These are phyloP conservation scores for Leptopilina clavipes DNA, from an alignment of 1,140 invertebrate species.

Conservation along the genomic window DNA sequence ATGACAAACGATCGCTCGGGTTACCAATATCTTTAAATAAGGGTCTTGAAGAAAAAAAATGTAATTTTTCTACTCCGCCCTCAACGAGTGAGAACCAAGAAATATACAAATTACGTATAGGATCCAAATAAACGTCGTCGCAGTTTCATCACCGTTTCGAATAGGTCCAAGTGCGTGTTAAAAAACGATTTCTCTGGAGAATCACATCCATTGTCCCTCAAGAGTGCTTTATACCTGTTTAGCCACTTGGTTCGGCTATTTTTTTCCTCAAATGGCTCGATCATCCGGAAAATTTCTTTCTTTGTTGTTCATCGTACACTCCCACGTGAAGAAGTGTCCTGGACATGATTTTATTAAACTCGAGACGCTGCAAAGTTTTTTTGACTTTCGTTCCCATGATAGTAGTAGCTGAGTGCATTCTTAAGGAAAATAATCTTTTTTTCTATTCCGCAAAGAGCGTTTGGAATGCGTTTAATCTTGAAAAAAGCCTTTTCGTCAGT, in stretches of 20 bases:
- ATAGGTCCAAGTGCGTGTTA: constrained; percentile 55
- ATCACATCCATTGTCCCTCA: constrained; percentile 31
- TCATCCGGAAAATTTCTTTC: constrained; percentile 69
- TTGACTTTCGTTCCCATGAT: constrained; percentile 24
- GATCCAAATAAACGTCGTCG: constrained; percentile 56
- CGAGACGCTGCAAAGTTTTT: neutral
- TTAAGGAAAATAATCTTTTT: neutral
- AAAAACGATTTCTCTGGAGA: constrained; percentile 65
- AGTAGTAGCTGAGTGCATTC: neutral
- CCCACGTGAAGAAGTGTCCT: constrained; percentile 69
- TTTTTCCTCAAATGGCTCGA: constrained; percentile 48
- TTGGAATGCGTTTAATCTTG: neutral
- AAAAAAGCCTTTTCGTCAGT: neutral
- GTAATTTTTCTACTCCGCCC: constrained; percentile 64
- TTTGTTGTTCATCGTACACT: constrained; percentile 52
- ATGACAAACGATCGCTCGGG: constrained; percentile 63
- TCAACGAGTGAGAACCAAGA: constrained; percentile 46
- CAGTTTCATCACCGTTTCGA: constrained; percentile 30
- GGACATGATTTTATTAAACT: constrained; percentile 66
- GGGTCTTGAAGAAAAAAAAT: constrained; percentile 48
- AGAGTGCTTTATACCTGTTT: constrained; percentile 53
- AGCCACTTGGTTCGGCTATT: constrained; percentile 38
- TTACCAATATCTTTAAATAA: neutral
- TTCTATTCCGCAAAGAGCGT: neutral
- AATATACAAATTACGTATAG: constrained; percentile 62